phyloP scores from a whole-genome alignment of 2,888 invertebrate genomes.

The Graphium colonna region DNA sequence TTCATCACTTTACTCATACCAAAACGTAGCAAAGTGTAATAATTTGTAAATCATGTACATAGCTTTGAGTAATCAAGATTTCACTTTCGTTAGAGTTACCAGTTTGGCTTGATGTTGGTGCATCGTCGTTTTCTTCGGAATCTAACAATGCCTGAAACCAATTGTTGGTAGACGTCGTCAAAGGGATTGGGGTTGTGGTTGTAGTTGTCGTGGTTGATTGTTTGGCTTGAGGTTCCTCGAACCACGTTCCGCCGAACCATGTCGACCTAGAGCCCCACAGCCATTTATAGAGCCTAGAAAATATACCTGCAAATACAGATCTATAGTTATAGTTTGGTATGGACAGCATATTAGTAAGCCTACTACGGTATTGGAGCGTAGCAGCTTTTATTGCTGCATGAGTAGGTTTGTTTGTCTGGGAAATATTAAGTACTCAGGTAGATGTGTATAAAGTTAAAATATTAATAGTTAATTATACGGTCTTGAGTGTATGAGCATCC shows the following conservation, averaged over 20 bases:
- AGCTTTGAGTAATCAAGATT: slow-evolving; percentile 3
- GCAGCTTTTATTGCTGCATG: no score
- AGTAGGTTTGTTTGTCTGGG: no score
- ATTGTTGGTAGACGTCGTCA: slow-evolving; percentile 45
- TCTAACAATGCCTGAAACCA: slow-evolving; percentile 70
- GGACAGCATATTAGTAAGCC: neutral
- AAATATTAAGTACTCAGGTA: no score
- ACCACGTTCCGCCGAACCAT: slow-evolving; percentile 77
- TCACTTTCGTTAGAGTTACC: slow-evolving; percentile 32
- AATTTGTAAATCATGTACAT: neutral
- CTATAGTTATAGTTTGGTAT: neutral
- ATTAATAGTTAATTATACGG: no score
- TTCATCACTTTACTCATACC: neutral
- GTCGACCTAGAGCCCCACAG: slow-evolving; percentile 46
- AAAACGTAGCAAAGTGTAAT: neutral
- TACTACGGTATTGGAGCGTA: no score
- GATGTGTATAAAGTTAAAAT: no score
- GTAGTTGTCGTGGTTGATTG: slow-evolving; percentile 40
- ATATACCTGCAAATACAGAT: slow-evolving; percentile 45
- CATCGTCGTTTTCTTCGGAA: slow-evolving; percentile 59
- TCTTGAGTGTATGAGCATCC: no score
- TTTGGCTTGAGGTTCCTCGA: slow-evolving; percentile 45
- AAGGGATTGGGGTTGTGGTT: slow-evolving; percentile 50
- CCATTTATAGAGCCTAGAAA: slow-evolving; percentile 61
- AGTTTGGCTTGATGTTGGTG: slow-evolving; percentile 37